Percentiles rank a stretch among this genome's conserved stretches.
Evolutionary conservation across 2,888 invertebrate genomes (phyloP).

Genomic region (Linnaemya vulpina): DNA sequence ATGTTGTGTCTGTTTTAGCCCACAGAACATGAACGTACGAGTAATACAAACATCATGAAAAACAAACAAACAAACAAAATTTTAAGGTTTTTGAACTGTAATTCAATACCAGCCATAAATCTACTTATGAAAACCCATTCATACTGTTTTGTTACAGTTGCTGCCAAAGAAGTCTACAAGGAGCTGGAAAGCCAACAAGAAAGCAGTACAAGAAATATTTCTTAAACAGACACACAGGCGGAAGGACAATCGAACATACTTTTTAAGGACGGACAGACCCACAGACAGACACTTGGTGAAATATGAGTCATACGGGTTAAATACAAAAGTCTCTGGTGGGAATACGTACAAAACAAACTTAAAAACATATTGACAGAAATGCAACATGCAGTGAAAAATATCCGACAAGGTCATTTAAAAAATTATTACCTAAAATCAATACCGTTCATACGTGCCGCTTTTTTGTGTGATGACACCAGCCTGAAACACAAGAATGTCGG

Average conservation of each 20-base stretch:
- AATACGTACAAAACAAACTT: slow-evolving; percentile 18
- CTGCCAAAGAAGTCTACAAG: slow-evolving; percentile 46
- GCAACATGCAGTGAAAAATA: slow-evolving; percentile 41
- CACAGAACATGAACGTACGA: slow-evolving; percentile 39
- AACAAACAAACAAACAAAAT: slow-evolving; percentile 5
- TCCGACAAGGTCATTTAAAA: slow-evolving; percentile 59
- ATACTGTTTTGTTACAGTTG: slow-evolving; percentile 28
- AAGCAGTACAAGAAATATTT: slow-evolving; percentile 25
- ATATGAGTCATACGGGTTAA: slow-evolving; percentile 52
- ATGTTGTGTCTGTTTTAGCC: slow-evolving; percentile 56
- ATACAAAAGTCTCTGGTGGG: slow-evolving; percentile 30
- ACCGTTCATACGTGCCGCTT: background rate
- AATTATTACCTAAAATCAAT: slow-evolving; percentile 37
- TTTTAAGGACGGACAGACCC: background rate
- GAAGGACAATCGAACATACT: slow-evolving; percentile 17
- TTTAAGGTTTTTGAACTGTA: slow-evolving; percentile 66
- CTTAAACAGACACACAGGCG: slow-evolving; percentile 35
- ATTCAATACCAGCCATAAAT: slow-evolving; percentile 65
- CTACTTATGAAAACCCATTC: slow-evolving; percentile 51
- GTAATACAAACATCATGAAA: slow-evolving; percentile 31
- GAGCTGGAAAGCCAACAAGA: slow-evolving; percentile 40
- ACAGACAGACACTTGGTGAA: slow-evolving; percentile 25
- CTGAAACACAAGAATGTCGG: slow-evolving; percentile 18
- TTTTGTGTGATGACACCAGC: background rate
- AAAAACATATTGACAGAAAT: background rate